Evolutionary conservation across 2,113 vertebrate genomes (phyloP), one percentile per base, ranked within the genome.

Genomic region (Tetrao urogallus): DNA sequence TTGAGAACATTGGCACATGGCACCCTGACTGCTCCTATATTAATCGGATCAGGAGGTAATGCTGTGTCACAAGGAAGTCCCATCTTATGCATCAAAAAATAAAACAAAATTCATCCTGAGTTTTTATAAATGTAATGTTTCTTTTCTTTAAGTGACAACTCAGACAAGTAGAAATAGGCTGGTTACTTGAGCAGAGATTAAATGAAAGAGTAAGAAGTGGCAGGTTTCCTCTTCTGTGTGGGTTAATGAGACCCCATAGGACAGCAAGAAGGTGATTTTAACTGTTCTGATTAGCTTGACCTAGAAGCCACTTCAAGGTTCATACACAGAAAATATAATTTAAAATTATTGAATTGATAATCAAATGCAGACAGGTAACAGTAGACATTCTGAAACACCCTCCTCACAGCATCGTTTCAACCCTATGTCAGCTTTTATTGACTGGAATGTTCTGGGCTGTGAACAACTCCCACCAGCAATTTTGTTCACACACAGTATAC

Each of bases 211-310:
- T 71, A 45, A 91, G 74, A 94, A 91, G 72, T 91, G 60, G 65
- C 78, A 94, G 78, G 18, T 74, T 95, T 89, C 72, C 64, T 88
- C 56, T 91, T 94, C 56, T 77, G 56, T 77, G 56, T 80, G 86
- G 87, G 82, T 94, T 96, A 95, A 95, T 92, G 78, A 96, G 89
- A 88, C 75, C 32, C 84, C 73, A 56, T 91, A 94, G 87, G 78
- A 91, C 74, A 83, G 89, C 74, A 87, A 95, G 84, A 91, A 85
- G 56, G 57, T 94, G 32, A 85, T 76, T 89, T 93, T 73, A 94
- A 69, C 89, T 91, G 60, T 70, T 95, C 89, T 92, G 89, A 94
- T 95, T 95, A 94, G 79, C 64, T 94, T 94, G 84, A 93, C 92
- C 89, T 92, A 91, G 94, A 92, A 93, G 89, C 56, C 32, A 83